These are phyloP conservation scores for Sphaerodactylus townsendi DNA, from an alignment of 2,113 vertebrate species.

Conservation along the genomic window DNA sequence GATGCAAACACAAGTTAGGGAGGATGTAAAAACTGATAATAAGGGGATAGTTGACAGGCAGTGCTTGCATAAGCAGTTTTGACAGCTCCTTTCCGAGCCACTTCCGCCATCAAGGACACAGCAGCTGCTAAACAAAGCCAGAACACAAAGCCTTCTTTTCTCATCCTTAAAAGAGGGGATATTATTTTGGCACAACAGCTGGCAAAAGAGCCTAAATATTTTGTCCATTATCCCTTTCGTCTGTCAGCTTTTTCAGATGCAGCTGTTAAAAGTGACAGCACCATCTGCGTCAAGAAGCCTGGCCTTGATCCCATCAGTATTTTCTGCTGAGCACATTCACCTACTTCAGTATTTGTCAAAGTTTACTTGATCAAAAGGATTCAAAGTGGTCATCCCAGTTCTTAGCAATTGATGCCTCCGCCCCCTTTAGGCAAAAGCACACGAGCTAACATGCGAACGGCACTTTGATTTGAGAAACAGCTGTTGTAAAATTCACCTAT, in stretches of 20 bases:
- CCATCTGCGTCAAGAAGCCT: conserved; percentile 54
- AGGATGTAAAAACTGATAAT: neutral
- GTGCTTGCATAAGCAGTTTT: neutral
- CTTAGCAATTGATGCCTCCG: neutral
- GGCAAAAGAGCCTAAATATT: conserved; percentile 54
- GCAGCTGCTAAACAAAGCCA: neutral
- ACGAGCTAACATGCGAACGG: conserved; percentile 3
- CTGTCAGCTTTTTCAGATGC: conserved; percentile 50
- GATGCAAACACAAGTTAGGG: neutral
- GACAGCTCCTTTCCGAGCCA: neutral
- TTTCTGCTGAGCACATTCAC: conserved; percentile 31
- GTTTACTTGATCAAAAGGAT: neutral
- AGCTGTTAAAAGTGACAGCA: conserved; percentile 55
- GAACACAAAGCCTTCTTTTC: neutral
- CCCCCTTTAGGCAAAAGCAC: neutral
- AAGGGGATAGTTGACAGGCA: too few species aligned
- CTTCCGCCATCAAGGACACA: neutral
- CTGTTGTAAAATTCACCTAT: neutral
- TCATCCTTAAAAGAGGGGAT: neutral
- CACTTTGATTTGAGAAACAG: conserved; percentile 1
- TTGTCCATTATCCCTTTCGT: conserved; percentile 44
- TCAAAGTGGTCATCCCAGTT: neutral
- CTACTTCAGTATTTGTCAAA: neutral
- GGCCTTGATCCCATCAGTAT: conserved; percentile 13
- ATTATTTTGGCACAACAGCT: conserved; percentile 30